phyloP scores from a whole-genome alignment of 2,113 vertebrate species.

The Zosterops japonicus region DNA sequence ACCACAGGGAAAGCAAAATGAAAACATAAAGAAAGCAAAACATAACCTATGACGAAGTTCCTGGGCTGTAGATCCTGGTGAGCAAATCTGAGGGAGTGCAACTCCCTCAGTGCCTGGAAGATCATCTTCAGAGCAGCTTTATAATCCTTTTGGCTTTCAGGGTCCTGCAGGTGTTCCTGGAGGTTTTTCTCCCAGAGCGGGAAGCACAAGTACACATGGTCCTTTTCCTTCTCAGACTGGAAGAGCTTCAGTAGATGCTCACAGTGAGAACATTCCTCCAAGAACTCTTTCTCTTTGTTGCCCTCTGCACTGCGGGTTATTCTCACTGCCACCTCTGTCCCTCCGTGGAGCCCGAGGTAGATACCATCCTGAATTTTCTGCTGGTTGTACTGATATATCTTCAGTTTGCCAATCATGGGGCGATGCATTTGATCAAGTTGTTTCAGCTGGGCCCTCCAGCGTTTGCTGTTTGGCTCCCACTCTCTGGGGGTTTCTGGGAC shows the following conservation, averaged over 20 bases:
- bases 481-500: not conserved
- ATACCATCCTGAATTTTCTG: slow-evolving; percentile 66
- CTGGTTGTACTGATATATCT: slow-evolving; percentile 5
- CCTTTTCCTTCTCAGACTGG: not conserved
- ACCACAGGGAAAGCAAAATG: not conserved
- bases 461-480: slow-evolving; percentile 60
- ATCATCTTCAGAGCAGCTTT: slow-evolving; percentile 43
- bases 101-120: slow-evolving; percentile 65
- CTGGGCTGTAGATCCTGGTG: slow-evolving; percentile 70
- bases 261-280: not conserved
- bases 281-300: slow-evolving; percentile 37
- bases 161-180: slow-evolving; percentile 26
- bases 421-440: not conserved
- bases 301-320: not conserved
- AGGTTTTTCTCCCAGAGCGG: slow-evolving; percentile 73
- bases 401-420: slow-evolving; percentile 67
- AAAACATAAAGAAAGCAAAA: not conserved
- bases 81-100: slow-evolving; percentile 52
- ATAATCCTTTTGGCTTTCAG: not conserved
- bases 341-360: slow-evolving; percentile 67
- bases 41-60: slow-evolving; percentile 71
- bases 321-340: slow-evolving; percentile 71
- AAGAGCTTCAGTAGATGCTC: slow-evolving; percentile 58
- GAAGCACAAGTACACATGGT: slow-evolving; percentile 65
- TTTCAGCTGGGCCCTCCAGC: slow-evolving; percentile 56